Evolutionary conservation across 2,797 vertebrate genomes (phyloP), one percentile per base, ranked within the genome.

Genomic region (Phoxinus dragarum): DNA sequence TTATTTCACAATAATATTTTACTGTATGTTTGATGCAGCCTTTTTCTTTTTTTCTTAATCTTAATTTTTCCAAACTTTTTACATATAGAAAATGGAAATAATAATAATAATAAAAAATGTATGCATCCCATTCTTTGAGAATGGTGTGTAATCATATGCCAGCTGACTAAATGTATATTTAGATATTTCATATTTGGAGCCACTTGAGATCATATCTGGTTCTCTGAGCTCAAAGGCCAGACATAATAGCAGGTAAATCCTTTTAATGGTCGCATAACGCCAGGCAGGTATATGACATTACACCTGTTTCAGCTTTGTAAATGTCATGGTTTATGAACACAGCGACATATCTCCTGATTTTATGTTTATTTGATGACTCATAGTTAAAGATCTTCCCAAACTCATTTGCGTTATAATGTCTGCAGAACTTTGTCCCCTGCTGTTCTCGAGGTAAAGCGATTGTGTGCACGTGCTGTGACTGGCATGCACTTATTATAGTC

Each of bases 381-480:
- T 49, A n/a, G 74, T 68, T 77, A 84, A 76, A 84, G 74, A 69
- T 77, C 74, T 69, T 69, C 64, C 49, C 74, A 69, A 67, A 59
- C 74, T 78, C 82, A 78, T 84, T 59, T 69, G 64, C 9, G 47
- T 69, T 67, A 6, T 78, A 69, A 84, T 78, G 74, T 23, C 49
- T 3, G 7, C 17, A 52, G 74, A 59, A 78, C 74, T 84, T 78
- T 84, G 82, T 69, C 82, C 38, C 64, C 34, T 27, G 23, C 59
- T 80, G 40, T 21, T 34, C 77, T 47, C 59, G 17, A 47, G 77
- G 59, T 79, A 21, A 80, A 66, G 31, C 38, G 19, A 61, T 61
- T 2, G 74, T 16, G 52, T 38, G n/a, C 34, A 76, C 52, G 11
- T 56, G 74, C 36, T 78, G 54, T 42, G 23, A 19, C 14, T 77